Conservation (phyloP, 2,113 vertebrate genomes). For the Caranx ignobilis region DNA sequence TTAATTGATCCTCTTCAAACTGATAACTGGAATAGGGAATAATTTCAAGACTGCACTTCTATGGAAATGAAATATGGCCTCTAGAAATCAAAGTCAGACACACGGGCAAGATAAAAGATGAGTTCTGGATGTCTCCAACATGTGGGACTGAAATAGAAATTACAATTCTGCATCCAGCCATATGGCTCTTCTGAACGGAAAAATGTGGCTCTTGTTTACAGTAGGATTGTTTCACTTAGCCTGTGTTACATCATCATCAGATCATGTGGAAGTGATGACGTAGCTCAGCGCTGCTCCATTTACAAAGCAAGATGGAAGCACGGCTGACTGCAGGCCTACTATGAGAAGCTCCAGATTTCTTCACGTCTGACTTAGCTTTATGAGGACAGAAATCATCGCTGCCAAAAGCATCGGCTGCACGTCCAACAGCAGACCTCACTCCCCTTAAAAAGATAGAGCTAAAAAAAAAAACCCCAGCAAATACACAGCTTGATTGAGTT, state of each 20-base stretch:
- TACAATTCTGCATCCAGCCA: constrained; percentile 13
- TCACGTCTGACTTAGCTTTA: constrained; percentile 39
- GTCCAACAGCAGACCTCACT: constrained; percentile 9
- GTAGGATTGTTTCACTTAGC: constrained; percentile 56
- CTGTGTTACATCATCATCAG: constrained; percentile 69
- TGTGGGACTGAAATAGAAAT: constrained; percentile 26
- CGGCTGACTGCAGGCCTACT: constrained; percentile 31
- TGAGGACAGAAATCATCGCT: constrained; percentile 26
- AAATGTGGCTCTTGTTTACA: constrained; percentile 45
- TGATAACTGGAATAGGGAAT: constrained; percentile 39
- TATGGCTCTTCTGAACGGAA: constrained; percentile 24
- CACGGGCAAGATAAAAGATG: constrained; percentile 15
- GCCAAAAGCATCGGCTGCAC: constrained; percentile 13
- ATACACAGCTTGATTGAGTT: background rate
- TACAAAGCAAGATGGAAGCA: constrained; percentile 60
- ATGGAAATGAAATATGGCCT: constrained; percentile 36
- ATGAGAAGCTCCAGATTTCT: constrained; percentile 32
- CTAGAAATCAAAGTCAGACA: constrained; percentile 20
- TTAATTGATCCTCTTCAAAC: constrained; percentile 56
- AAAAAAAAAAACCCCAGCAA: too few relatives aligned
- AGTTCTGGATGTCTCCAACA: constrained; percentile 18
- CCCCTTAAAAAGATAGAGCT: background rate
- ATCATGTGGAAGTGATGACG: constrained; percentile 61
- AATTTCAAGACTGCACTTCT: constrained; percentile 30
- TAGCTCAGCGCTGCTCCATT: constrained; percentile 45